phyloP scores from a whole-genome alignment of 2,113 vertebrate genomes.

The Athene noctua region DNA sequence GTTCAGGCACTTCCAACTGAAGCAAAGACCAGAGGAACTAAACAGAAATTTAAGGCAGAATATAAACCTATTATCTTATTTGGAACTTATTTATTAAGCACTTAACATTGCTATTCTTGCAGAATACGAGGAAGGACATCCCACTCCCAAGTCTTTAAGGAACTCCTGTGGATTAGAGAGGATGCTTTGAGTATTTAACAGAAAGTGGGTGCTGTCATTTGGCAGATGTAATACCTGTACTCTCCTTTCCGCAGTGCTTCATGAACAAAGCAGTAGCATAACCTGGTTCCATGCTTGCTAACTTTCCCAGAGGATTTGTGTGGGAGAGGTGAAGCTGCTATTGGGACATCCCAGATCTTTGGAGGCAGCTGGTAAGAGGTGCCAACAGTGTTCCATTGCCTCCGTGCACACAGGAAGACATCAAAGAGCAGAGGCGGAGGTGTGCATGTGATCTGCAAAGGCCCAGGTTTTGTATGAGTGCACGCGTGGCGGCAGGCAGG shows the following conservation, averaged over 20 bases:
- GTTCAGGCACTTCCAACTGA: neutral
- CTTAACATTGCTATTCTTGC: neutral
- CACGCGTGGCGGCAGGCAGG: neutral
- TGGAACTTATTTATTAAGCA: neutral
- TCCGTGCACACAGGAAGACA: neutral
- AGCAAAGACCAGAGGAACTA: neutral
- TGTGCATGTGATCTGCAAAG: fast-evolving
- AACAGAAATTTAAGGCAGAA: neutral
- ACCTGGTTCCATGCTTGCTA: neutral
- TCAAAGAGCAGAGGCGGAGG: neutral
- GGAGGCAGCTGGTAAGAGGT: neutral
- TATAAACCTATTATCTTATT: neutral
- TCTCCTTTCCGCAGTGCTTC: neutral
- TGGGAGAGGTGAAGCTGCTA: neutral
- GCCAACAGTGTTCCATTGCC: neutral
- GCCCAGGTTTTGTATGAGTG: neutral
- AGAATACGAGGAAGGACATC: neutral
- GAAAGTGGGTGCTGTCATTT: neutral
- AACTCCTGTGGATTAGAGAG: neutral
- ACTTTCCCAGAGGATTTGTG: neutral
- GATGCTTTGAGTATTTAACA: neutral
- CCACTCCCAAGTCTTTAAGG: neutral
- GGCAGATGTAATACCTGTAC: neutral
- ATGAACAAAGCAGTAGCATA: neutral
- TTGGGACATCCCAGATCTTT: neutral